Evolutionary conservation across 1,140 invertebrate genomes (phyloP), one percentile per base, ranked within the genome.

Genomic region (Dufourea novaeangliae): DNA sequence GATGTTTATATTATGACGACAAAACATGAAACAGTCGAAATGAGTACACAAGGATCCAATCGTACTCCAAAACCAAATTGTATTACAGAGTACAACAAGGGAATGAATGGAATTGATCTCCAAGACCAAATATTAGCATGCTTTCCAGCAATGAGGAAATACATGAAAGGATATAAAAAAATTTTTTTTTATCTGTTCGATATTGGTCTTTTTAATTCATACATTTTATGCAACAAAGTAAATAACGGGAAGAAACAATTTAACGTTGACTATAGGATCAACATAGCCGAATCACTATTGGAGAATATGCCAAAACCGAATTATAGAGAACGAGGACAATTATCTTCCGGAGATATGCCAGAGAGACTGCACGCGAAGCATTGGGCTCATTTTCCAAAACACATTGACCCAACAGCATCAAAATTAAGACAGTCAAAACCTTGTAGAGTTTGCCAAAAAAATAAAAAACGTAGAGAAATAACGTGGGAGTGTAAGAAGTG

Each of bases 71-170:
- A 80, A 69, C 71, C n/a, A n/a, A n/a, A n/a, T n/a, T n/a, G n/a
- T n/a, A n/a, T n/a, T n/a, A n/a, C n/a, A n/a, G n/a, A n/a, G n/a
- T 81, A 78, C 56, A 66, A 78, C 66, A 78, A 57, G 79, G n/a
- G 79, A 64, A 80, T 80, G 79, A 66, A 22, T 34, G 79, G 79
- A 62, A 63, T 77, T 57, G 67, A 80, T 66, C 27, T 22, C 4
- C 68, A 80, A 59, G 73, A 80, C n/a, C 75, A 79, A 76, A 71
- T 81, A 20, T 61, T 73, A n/a, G 61, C 75, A 22, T 72, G 52
- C 32, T 81, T 81, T 61, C 69, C 79, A 17, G 44, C 72, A 25
- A 71, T 80, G 66, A 77, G 67, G n/a, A n/a, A n/a, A n/a, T n/a
- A n/a, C n/a, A n/a, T n/a, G n/a, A n/a, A n/a, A n/a, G n/a, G n/a